A percentile compares a stretch with the other conserved stretches of the same genome.
phyloP scores from a whole-genome alignment of 1,140 invertebrate genomes.

The Saxidomus purpurata region DNA sequence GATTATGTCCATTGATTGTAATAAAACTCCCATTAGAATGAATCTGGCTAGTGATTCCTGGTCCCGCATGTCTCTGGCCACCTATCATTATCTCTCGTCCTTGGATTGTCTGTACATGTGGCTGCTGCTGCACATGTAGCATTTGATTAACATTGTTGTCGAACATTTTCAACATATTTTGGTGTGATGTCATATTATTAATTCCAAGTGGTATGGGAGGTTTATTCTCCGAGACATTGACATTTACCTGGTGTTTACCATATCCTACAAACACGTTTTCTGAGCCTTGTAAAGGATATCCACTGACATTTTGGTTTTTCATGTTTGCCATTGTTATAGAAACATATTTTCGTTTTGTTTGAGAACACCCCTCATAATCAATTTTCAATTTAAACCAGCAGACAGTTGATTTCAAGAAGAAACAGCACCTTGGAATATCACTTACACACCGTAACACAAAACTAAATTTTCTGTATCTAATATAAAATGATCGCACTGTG shows the following conservation, averaged over 20 bases:
- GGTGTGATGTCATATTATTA: conserved; percentile 21
- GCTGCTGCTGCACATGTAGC: conserved; percentile 21
- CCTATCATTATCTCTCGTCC: conserved; percentile 59
- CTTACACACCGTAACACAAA: not conserved
- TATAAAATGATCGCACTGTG: not conserved
- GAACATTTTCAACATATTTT: conserved; percentile 57
- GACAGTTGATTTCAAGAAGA: not conserved
- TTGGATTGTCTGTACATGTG: conserved; percentile 27
- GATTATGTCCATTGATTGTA: conserved; percentile 65
- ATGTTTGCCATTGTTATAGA: conserved; percentile 69
- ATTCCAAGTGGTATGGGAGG: conserved; percentile 69
- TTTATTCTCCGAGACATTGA: conserved; percentile 82
- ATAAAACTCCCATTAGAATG: conserved; percentile 50
- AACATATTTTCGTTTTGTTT: not conserved
- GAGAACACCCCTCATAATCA: conserved; percentile 53
- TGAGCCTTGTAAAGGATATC: conserved; percentile 67
- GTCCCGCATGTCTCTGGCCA: conserved; percentile 65
- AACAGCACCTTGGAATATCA: not conserved
- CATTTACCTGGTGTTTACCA: conserved; percentile 85
- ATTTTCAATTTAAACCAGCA: not conserved
- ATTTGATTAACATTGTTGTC: conserved; percentile 55
- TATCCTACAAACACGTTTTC: conserved; percentile 64
- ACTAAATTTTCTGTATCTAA: not conserved
- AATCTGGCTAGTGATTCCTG: conserved; percentile 64
- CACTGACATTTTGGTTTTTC: conserved; percentile 67